Evolutionary conservation across 2,113 vertebrate genomes (phyloP), one percentile per base, ranked within the genome.

Genomic region (Engraulis encrasicolus): DNA sequence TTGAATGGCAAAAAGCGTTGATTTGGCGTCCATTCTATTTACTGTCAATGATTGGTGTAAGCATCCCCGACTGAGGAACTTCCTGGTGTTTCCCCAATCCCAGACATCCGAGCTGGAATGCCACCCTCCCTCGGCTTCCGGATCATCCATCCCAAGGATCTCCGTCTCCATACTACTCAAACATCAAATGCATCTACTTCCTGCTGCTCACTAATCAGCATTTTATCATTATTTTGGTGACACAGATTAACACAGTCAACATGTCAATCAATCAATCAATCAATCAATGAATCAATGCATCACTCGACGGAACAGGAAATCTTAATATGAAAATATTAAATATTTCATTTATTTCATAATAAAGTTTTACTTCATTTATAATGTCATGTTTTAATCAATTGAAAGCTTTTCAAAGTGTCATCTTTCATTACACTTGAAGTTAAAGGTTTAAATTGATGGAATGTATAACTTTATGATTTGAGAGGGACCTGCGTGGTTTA

Each of bases 91-190:
- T 80, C 48, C n/a, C 52, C 82, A 79, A 80, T 71, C 71, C 58
- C 79, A 86, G 84, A 87, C 87, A 78, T 87, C 85, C 78, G 83
- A 78, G 82, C 36, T 81, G 84, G 71, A 84, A 52, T 38, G 79
- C 79, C 83, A 37, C 38, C 3, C 31, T 78, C 38, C 3, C 31
- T 78, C 82, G 82, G 86, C 23, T 49, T 61, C 61, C 61, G 50
- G 80, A 71, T 66, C 74, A 40, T 23, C 80, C 74, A 40, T 23
- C 80, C 50, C 61, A 83, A 81, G 84, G 34, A 61, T 50, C 48
- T 50, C 38, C 14, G 66, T 11, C 23, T 9, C n/a, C n/a, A n/a
- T n/a, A n/a, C 58, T 66, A 66, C 31, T 12, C 58, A 66, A 66
- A 66, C 58, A 66, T 66, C 58, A 27, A 23, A 66, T 27, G 58